A percentile compares a stretch with the other conserved stretches of the same genome.
Evolutionary conservation across 2,797 vertebrate species (phyloP).

Genomic region (Anisognathus igniventris): DNA sequence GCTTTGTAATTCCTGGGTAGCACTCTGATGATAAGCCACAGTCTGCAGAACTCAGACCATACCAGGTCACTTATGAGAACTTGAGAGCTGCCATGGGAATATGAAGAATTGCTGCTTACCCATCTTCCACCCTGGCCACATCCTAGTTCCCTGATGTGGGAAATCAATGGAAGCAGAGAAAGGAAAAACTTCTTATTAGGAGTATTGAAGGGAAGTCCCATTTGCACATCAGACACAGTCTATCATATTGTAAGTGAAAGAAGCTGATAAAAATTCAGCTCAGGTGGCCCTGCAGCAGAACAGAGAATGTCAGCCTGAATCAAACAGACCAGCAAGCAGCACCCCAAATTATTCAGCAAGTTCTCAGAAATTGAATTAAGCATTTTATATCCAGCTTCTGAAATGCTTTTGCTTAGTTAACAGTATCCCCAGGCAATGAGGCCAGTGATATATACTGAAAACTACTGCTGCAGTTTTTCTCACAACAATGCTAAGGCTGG

Average conservation of each 20-base stretch:
- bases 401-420: slow-evolving; percentile 1
- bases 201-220: neutral
- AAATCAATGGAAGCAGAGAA: neutral
- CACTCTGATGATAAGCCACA: neutral
- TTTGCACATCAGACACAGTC: neutral
- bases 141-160: neutral
- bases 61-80: neutral
- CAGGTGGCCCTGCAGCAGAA: slow-evolving; percentile 63
- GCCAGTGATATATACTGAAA: neutral
- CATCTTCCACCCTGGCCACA: neutral
- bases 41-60: neutral
- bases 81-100: neutral
- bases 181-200: neutral
- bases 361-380: neutral
- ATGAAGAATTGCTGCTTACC: neutral
- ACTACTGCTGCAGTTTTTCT: neutral
- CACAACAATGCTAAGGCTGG: neutral
- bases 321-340: slow-evolving; percentile 15
- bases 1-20: neutral
- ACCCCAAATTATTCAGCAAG: neutral
- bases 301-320: neutral
- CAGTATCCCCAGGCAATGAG: neutral
- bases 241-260: neutral
- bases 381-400: neutral
- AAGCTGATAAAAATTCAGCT: slow-evolving; percentile 72